Evolutionary conservation across 2,888 invertebrate species (phyloP).

Genomic region (Morpho achilles): DNA sequence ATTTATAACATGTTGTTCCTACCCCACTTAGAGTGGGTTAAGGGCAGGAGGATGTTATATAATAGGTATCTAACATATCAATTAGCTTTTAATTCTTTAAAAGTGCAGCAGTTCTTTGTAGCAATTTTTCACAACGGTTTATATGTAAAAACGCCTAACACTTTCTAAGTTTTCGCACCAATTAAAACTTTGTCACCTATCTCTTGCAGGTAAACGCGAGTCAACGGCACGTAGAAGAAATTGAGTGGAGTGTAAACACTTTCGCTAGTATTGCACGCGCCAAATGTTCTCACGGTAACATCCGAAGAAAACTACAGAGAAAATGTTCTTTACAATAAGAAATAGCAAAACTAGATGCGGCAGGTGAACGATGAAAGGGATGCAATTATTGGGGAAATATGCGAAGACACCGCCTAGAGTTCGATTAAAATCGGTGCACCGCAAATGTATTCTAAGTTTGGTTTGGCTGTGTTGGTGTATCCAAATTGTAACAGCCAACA

Average conservation of each 20-base stretch:
- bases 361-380: constrained; percentile 62
- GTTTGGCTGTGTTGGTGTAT: constrained; percentile 40
- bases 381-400: constrained; percentile 39
- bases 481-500: constrained; percentile 76
- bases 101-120: background rate
- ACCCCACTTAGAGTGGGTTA: too few relatives aligned
- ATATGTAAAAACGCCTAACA: constrained; percentile 1
- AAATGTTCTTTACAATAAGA: constrained; percentile 57
- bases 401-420: constrained; percentile 46
- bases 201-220: constrained; percentile 55
- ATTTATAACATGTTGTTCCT: too few relatives aligned
- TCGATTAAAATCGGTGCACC: constrained; percentile 59
- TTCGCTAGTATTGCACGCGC: constrained; percentile 55
- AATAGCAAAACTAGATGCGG: constrained; percentile 46
- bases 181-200: constrained; percentile 42
- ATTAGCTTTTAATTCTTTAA: background rate
- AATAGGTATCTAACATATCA: too few relatives aligned
- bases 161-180: constrained; percentile 44
- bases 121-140: background rate
- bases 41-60: too few relatives aligned
- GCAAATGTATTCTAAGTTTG: constrained; percentile 29
- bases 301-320: constrained; percentile 56
- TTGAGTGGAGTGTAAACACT: constrained; percentile 56
- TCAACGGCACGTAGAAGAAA: constrained; percentile 53
- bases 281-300: constrained; percentile 58